Evolutionary conservation across 2,797 vertebrate genomes (phyloP).

Genomic region (Xenentodon cancila): DNA sequence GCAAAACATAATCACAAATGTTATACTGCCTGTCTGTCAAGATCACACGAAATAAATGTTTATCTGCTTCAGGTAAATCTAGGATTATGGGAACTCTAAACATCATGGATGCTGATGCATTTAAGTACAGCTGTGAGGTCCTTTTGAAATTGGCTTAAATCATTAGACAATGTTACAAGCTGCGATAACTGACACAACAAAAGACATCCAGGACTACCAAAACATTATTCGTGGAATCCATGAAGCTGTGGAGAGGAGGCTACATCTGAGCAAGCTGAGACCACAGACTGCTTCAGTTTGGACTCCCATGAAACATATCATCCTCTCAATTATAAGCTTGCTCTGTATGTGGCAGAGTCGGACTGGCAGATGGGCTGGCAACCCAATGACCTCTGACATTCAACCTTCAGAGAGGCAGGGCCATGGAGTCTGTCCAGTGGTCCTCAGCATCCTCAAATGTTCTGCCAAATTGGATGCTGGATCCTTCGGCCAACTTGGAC

Average conservation of each 20-base stretch:
- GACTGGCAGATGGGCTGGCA: constrained; percentile 64
- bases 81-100: too few species aligned
- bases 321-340: constrained; percentile 43
- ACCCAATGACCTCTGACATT: constrained; percentile 65
- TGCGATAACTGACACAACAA: too few species aligned
- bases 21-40: too few species aligned
- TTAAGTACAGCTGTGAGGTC: too few species aligned
- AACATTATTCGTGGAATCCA: constrained; percentile 25
- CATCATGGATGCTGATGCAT: too few species aligned
- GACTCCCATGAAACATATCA: constrained; percentile 54
- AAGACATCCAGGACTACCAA: neutral
- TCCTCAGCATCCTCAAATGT: constrained; percentile 64
- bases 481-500: constrained; percentile 38
- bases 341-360: constrained; percentile 49
- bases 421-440: constrained; percentile 62
- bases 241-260: constrained; percentile 16
- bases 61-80: too few species aligned
- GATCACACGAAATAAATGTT: too few species aligned
- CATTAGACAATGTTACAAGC: too few species aligned
- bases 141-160: too few species aligned
- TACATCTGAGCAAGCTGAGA: constrained; percentile 34
- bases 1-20: too few species aligned
- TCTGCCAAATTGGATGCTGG: constrained; percentile 57
- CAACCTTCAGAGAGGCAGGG: constrained; percentile 57
- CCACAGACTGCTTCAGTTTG: constrained; percentile 40